These are phyloP conservation scores for Latrodectus geometricus DNA, from an alignment of 1,140 invertebrate genomes.

Conservation along the genomic window DNA sequence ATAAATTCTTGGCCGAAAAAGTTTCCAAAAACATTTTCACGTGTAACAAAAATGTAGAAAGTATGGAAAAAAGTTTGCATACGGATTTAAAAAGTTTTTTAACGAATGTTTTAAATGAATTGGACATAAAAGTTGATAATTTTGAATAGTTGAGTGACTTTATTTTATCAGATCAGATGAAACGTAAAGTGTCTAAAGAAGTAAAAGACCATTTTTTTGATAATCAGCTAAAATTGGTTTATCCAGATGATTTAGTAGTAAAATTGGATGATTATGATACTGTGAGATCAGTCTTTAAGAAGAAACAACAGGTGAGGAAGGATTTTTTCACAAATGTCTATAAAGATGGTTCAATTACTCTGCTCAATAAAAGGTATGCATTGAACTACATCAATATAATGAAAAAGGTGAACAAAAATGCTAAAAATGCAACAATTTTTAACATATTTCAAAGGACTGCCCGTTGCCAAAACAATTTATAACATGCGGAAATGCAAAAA, in stretches of 20 bases:
- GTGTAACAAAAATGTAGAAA: too few species aligned
- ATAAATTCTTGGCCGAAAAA: not conserved
- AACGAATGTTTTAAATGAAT: too few species aligned
- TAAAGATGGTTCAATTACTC: not conserved
- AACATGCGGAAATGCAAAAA: not conserved
- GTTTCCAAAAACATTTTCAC: slow-evolving; percentile 5
- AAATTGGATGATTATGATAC: not conserved
- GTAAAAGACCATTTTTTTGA: not conserved
- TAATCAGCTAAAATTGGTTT: not conserved
- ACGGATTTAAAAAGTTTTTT: not conserved
- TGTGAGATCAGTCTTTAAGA: too few species aligned
- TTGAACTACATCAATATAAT: not conserved
- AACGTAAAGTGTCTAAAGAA: too few species aligned
- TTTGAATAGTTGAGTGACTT: too few species aligned
- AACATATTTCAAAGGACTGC: not conserved
- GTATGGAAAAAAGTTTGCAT: too few species aligned
- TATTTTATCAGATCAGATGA: too few species aligned
- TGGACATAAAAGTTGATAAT: too few species aligned
- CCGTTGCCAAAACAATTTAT: not conserved
- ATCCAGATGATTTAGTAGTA: too few species aligned
- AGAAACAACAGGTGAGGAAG: not conserved
- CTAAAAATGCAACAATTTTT: not conserved
- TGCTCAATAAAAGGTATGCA: not conserved
- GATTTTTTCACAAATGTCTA: not conserved
- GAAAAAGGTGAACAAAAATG: not conserved